A percentile compares a stretch with the other conserved stretches of the same genome.
These are phyloP conservation scores for Tortrix viridana DNA, from an alignment of 2,888 invertebrate genomes.

Conservation along the genomic window DNA sequence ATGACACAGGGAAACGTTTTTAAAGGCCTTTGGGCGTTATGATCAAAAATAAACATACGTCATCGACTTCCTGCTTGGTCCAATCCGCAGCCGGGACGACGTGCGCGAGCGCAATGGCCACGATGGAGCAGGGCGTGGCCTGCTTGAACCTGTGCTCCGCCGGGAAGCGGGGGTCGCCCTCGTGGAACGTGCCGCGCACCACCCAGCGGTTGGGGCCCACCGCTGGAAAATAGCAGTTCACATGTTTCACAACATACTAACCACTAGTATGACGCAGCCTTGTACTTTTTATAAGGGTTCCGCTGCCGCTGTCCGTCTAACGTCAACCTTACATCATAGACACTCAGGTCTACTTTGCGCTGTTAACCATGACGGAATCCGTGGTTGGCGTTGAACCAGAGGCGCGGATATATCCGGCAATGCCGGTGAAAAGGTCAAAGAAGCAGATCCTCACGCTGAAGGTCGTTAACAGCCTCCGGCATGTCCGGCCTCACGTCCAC, in stretches of 20 bases:
- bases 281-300: no score
- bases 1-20: no score
- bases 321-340: no score
- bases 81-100: slow-evolving; percentile 62
- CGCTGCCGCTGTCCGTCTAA: no score
- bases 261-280: no score
- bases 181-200: slow-evolving; percentile 69
- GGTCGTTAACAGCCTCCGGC: slow-evolving; percentile 69
- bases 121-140: slow-evolving; percentile 68
- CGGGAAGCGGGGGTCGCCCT: slow-evolving; percentile 66
- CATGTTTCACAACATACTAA: no score
- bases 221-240: no score
- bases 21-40: no score
- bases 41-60: slow-evolving; percentile 54
- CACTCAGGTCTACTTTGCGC: no score
- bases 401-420: no score
- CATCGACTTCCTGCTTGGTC: slow-evolving; percentile 68
- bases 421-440: background rate
- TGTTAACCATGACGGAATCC: no score
- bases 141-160: slow-evolving; percentile 69
- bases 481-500: slow-evolving; percentile 60
- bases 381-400: no score
- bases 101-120: slow-evolving; percentile 70
- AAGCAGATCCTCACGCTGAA: slow-evolving; percentile 61
- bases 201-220: slow-evolving; percentile 74